phyloP scores from a whole-genome alignment of 2,113 vertebrate genomes.

The Corythornis madagascariensis region DNA sequence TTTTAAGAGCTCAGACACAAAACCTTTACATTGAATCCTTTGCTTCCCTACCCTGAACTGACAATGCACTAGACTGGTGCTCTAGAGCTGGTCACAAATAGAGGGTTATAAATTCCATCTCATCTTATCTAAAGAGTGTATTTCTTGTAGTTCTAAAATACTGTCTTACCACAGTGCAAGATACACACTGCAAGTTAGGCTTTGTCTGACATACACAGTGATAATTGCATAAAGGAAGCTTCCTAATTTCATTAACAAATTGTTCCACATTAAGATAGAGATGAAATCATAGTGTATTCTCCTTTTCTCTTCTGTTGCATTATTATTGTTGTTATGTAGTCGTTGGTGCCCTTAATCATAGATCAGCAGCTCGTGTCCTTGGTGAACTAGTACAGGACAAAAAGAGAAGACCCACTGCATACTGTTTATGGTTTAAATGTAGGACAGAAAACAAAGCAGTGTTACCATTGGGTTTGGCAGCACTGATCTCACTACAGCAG shows the following conservation, averaged over 20 bases:
- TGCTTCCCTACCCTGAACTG: background rate
- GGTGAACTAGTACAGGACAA: background rate
- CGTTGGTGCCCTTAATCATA: background rate
- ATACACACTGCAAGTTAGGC: background rate
- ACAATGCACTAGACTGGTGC: background rate
- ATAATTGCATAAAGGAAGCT: slow-evolving; percentile 10
- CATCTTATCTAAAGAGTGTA: background rate
- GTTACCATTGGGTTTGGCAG: background rate
- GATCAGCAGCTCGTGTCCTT: background rate
- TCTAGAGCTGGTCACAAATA: background rate
- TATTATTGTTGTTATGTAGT: background rate
- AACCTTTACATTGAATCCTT: background rate
- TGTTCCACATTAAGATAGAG: slow-evolving; percentile 8
- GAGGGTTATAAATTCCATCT: background rate
- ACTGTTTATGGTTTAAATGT: background rate
- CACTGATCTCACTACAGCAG: background rate
- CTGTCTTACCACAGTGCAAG: background rate
- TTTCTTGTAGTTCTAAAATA: background rate
- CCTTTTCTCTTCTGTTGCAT: background rate
- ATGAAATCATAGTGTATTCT: background rate
- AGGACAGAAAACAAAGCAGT: background rate
- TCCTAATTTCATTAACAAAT: slow-evolving; percentile 42
- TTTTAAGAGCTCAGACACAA: background rate
- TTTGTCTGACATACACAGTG: background rate
- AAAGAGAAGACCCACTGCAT: background rate